These are phyloP conservation scores for Chlorops oryzae DNA, from an alignment of 1,140 invertebrate species.

Conservation along the genomic window DNA sequence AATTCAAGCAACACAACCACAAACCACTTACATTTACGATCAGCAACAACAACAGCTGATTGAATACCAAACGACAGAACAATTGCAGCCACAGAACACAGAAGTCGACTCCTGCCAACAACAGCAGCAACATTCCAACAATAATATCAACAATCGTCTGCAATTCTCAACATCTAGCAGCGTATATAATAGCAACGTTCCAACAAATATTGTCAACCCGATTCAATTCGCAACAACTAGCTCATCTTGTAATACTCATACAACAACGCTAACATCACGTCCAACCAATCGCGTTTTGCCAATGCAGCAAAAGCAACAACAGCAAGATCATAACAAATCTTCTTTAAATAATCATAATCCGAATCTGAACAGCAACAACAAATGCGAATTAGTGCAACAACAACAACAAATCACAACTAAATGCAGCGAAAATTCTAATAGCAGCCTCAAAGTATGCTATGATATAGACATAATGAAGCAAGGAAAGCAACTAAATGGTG, in stretches of 20 bases:
- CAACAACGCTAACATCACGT: slow-evolving; percentile 43
- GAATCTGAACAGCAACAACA: slow-evolving; percentile 7
- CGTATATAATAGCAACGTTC: slow-evolving; percentile 52
- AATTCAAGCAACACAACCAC: no score
- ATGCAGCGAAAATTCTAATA: slow-evolving; percentile 16
- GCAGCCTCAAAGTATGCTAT: slow-evolving; percentile 20
- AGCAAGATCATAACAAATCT: background rate
- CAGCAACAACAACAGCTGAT: background rate
- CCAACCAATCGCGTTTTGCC: slow-evolving; percentile 71
- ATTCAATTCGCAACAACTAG: slow-evolving; percentile 47
- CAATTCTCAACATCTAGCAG: slow-evolving; percentile 54
- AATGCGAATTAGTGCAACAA: slow-evolving; percentile 14
- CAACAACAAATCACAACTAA: slow-evolving; percentile 16
- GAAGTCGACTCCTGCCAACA: background rate
- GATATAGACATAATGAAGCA: slow-evolving; percentile 31
- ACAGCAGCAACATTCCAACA: slow-evolving; percentile 8
- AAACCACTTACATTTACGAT: no score
- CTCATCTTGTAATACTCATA: slow-evolving; percentile 28
- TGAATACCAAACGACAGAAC: no score
- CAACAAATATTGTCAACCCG: slow-evolving; percentile 61
- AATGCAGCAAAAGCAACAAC: slow-evolving; percentile 54
- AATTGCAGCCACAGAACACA: no score
- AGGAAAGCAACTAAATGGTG: slow-evolving; percentile 25
- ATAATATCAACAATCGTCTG: slow-evolving; percentile 34
- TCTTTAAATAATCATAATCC: no score